Conservation (phyloP, 2,888 invertebrate species). For the Zaprionus lineosus region DNA sequence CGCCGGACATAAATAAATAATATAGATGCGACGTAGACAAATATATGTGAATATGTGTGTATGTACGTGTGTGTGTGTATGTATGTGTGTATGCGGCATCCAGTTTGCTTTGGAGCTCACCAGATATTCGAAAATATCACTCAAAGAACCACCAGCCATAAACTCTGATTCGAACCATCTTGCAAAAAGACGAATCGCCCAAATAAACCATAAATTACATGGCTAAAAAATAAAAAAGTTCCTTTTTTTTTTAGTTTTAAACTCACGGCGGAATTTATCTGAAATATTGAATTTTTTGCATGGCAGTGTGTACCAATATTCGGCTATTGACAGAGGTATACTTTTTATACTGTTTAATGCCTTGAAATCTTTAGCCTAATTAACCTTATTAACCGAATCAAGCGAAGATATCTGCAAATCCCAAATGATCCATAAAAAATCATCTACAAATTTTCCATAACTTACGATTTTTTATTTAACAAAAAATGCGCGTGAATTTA, state of each 20-base stretch:
- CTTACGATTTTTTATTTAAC: slow-evolving; percentile 41
- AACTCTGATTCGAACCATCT: slow-evolving; percentile 37
- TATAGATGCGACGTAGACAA: slow-evolving; percentile 64
- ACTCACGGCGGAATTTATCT: too few relatives aligned
- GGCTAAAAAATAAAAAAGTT: slow-evolving; percentile 20
- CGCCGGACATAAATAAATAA: slow-evolving; percentile 68
- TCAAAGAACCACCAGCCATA: slow-evolving; percentile 21
- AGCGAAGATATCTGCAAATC: slow-evolving; percentile 59
- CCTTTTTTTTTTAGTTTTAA: neutral
- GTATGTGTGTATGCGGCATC: too few relatives aligned
- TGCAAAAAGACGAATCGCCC: slow-evolving; percentile 4
- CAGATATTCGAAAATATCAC: slow-evolving; percentile 19
- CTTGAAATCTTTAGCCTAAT: slow-evolving; percentile 40
- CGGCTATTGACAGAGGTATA: too few relatives aligned
- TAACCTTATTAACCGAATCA: slow-evolving; percentile 47
- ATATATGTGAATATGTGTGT: too few relatives aligned
- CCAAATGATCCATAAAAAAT: slow-evolving; percentile 63
- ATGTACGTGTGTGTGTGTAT: too few relatives aligned
- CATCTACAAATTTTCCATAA: slow-evolving; percentile 56
- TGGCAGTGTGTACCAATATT: too few relatives aligned
- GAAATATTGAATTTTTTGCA: too few relatives aligned
- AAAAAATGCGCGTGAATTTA: slow-evolving; percentile 43
- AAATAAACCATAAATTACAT: slow-evolving; percentile 53
- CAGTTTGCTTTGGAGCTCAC: slow-evolving; percentile 36
- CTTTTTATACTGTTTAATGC: neutral